Percentiles rank a stretch among this genome's conserved stretches.
These are phyloP conservation scores for Xiphophorus maculatus DNA, from an alignment of 2,113 vertebrate genomes.

Conservation along the genomic window DNA sequence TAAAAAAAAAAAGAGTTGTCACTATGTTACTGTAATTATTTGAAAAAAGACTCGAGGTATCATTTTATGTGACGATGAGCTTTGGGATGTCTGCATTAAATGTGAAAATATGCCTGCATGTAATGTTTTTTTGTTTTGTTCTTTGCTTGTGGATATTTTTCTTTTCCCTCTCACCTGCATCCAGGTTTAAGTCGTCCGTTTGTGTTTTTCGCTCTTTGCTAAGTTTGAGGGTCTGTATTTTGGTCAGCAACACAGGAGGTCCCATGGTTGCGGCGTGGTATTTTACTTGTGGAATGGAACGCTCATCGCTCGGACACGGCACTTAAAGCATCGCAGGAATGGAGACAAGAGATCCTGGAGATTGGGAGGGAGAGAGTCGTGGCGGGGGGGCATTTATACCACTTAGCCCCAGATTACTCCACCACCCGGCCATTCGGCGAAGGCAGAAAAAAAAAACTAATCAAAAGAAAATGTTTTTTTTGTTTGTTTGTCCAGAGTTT, in stretches of 20 bases:
- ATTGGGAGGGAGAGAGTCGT: slow-evolving; percentile 12
- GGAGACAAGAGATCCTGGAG: slow-evolving; percentile 57
- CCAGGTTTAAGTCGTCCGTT: slow-evolving; percentile 21
- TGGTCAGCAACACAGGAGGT: slow-evolving; percentile 45
- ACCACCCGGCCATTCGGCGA: neutral
- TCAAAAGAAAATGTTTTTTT: slow-evolving; percentile 12
- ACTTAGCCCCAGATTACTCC: slow-evolving; percentile 16
- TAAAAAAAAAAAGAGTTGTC: too few species aligned
- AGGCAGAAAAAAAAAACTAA: neutral
- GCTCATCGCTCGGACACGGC: slow-evolving; percentile 53
- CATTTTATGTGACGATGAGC: too few species aligned
- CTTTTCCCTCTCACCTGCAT: neutral
- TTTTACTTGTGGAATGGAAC: slow-evolving; percentile 75
- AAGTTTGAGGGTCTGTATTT: slow-evolving; percentile 51
- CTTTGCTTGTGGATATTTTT: neutral
- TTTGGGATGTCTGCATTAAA: slow-evolving; percentile 1
- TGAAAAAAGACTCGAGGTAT: too few species aligned
- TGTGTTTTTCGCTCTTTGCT: slow-evolving; percentile 13
- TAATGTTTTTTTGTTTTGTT: neutral
- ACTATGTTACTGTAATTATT: too few species aligned
- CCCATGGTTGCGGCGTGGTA: slow-evolving; percentile 57
- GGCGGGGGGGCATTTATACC: slow-evolving; percentile 53
- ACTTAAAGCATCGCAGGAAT: slow-evolving; percentile 72
- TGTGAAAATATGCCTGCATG: neutral
- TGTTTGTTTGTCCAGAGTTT: slow-evolving; percentile 36